Base-by-base conservation (phyloP, 2,888 invertebrate genomes). In the Athalia rosae region DNA sequence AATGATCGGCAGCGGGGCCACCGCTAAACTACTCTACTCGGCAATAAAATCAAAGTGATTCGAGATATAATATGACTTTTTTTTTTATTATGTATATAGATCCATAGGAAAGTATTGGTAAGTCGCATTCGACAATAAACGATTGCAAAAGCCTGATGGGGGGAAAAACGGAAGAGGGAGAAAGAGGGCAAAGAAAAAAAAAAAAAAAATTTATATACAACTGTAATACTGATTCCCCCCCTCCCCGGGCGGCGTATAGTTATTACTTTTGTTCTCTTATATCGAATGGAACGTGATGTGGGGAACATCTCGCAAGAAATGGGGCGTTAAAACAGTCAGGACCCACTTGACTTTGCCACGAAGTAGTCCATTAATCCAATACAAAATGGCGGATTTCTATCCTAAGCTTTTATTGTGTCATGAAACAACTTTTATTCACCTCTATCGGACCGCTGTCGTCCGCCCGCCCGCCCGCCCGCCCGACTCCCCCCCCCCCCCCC, bases 41-140 rank as follows among this genome's bases (percentile, higher is more conserved):
- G 67, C 67, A 77, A 67, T 77, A 77, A 77, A 77, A 59, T 48
- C 67, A 67, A 77, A 77, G 77, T 77, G 77, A 66, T 77, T 77
- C 77, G 28, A 13, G 66, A 77, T 77, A 67, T 66, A 41, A 59
- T 45, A 76, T 76, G 45, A 73, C 11, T 53, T 28, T 28, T n/a
- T 71, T 58, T 71, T 45, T 13, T 58, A 71, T n/a, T 13, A 11
- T 13, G 67, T 66, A 66, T 28, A 9, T n/a, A n/a, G n/a, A 11
- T 53, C 53, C n/a, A n/a, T 53, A 8, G 53, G 28, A 28, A 28
- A 28, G 28, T 28, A 28, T 28, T 28, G 28, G 28, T 28, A 28
- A 28, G 28, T 28, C 28, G 28, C 28, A 28, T 28, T 28, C 28
- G 28, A 28, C 28, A 28, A 28, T 28, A 28, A 28, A 28, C 28